phyloP scores from a whole-genome alignment of 2,113 vertebrate genomes.

The Zeus faber region DNA sequence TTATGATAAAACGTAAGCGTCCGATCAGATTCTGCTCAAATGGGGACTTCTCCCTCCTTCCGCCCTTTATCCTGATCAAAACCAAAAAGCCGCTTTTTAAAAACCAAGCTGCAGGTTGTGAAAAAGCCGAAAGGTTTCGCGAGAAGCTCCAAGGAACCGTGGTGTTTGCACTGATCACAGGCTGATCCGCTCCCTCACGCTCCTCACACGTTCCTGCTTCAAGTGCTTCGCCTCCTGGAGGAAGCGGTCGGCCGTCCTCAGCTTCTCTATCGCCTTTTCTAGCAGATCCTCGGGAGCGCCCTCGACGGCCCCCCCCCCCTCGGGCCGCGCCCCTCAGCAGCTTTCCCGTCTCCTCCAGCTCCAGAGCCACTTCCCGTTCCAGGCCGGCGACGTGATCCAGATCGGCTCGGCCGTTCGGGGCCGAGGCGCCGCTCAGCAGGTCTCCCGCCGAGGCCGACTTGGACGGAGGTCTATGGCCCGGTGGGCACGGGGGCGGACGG shows the following conservation, averaged over 20 bases:
- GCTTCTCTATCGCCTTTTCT: constrained; percentile 84
- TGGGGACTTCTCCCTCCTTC: no score
- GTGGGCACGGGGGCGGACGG: neutral
- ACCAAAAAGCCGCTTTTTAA: no score
- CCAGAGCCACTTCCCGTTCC: constrained; percentile 79
- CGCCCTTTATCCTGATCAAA: no score
- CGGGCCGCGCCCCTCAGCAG: constrained; percentile 72
- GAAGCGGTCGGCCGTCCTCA: constrained; percentile 84
- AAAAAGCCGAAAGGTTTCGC: no score
- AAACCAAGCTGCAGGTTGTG: no score
- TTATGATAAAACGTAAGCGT: no score
- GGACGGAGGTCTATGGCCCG: constrained; percentile 45
- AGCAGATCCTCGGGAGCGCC: constrained; percentile 74
- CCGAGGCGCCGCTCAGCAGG: constrained; percentile 66
- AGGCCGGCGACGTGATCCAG: constrained; percentile 69
- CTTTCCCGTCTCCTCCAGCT: constrained; percentile 80
- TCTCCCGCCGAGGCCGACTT: constrained; percentile 82
- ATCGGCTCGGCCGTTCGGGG: neutral
- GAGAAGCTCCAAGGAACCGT: no score
- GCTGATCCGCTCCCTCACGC: constrained; percentile 74
- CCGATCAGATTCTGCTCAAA: no score
- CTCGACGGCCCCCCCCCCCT: constrained; percentile 7
- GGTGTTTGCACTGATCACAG: constrained; percentile 80
- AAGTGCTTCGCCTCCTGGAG: constrained; percentile 83
- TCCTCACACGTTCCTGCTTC: constrained; percentile 53